These are phyloP conservation scores for Brachionus calyciflorus DNA, from an alignment of 1,140 invertebrate genomes.

Conservation along the genomic window DNA sequence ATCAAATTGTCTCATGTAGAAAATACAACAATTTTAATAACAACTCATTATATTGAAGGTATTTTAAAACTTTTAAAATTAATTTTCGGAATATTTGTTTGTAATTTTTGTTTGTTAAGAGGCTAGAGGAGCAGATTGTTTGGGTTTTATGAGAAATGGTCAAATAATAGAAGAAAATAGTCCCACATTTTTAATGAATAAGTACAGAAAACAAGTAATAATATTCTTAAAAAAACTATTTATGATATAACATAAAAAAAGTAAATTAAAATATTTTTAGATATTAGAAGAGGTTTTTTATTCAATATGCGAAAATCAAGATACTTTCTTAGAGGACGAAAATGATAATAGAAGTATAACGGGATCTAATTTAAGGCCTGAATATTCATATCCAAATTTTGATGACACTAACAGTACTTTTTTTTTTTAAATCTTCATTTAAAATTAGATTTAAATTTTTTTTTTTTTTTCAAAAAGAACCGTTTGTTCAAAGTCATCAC, in stretches of 20 bases:
- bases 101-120: not conserved
- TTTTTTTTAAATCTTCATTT: not conserved
- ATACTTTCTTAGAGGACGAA: not conserved
- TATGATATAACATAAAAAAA: too few relatives aligned
- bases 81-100: not conserved
- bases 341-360: not conserved
- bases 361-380: too few relatives aligned
- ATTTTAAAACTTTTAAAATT: slow-evolving; percentile 79
- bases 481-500: too few relatives aligned
- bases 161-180: slow-evolving; percentile 84
- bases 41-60: slow-evolving; percentile 89
- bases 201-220: slow-evolving; percentile 65
- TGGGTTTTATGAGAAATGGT: slow-evolving; percentile 88
- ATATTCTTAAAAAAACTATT: too few relatives aligned
- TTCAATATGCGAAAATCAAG: slow-evolving; percentile 19
- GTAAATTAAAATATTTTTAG: not conserved
- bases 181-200: slow-evolving; percentile 75
- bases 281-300: slow-evolving; percentile 43
- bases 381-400: too few relatives aligned
- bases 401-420: not conserved
- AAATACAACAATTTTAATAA: slow-evolving; percentile 83
- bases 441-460: too few relatives aligned
- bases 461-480: too few relatives aligned
- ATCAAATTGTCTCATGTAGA: slow-evolving; percentile 73
- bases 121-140: slow-evolving; percentile 64